Base-by-base conservation (phyloP, 2,888 invertebrate species). In the Spatulosminthurus flaviceps region DNA sequence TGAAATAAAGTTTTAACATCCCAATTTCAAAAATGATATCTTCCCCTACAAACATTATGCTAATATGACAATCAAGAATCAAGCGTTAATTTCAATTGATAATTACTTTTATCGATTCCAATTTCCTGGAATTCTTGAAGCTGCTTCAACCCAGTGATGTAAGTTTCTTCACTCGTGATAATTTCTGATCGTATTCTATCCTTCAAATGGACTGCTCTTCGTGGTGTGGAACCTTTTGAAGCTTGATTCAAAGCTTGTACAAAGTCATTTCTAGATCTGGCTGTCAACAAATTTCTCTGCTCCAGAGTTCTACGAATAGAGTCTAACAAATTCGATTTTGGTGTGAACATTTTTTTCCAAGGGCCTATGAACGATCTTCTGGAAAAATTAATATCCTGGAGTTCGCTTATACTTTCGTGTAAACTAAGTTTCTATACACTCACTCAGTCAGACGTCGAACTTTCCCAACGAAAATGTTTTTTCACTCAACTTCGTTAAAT, bases 121-220 rank as follows among this genome's bases (percentile, higher is more conserved):
- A 34, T 4, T 22, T 34, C 19, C 72, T 78, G 71, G 26, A 78
- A 78, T 19, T 5, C 24, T n/a, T 61, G 21, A 26, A 78, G 34
- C 22, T 42, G 42, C 16, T 73, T 78, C 21, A 78, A 26, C n/a
- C 78, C 78, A 26, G 19, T 41, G 0, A 78, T 26, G 29, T 78
- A 78, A 26, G 64, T 72, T 42, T 73, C 78, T 21, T 78, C 78
- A 28, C 73, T 66, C 21, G 5, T 80, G 89, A 87, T 88, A 0
- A 92, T 91, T 87, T 91, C 91, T n/a, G 86, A 84, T 26, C 89
- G 88, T 83, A 86, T 84, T 61, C 77, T 79, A 28, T 81, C 79
- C 43, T 66, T 77, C n/a, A 76, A 22, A 9, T 71, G 24, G 9
- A 34, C 22, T 5, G 70, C 26, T 24, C 73, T 66, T 5, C 26